Conservation (phyloP, 2,888 invertebrate species). For the Ectropis crepuscularia region DNA sequence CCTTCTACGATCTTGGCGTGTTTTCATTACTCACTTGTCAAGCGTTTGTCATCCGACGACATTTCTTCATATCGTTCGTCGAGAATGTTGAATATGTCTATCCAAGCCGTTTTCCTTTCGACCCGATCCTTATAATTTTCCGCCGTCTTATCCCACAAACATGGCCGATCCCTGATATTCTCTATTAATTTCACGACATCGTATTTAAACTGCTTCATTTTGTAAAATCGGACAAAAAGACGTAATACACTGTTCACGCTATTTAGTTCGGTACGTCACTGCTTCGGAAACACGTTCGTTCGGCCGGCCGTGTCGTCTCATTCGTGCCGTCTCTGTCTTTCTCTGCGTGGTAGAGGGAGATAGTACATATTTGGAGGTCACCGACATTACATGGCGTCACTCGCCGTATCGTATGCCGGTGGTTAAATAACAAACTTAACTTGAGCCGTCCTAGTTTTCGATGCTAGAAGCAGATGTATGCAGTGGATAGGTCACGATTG, state of each 20-base stretch:
- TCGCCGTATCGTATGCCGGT: slow-evolving; percentile 26
- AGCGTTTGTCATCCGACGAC: slow-evolving; percentile 62
- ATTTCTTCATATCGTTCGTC: slow-evolving; percentile 67
- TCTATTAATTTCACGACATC: slow-evolving; percentile 64
- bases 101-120: slow-evolving; percentile 72
- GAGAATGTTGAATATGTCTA: slow-evolving; percentile 66
- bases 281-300: slow-evolving; percentile 23
- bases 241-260: slow-evolving; percentile 57
- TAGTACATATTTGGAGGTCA: slow-evolving; percentile 56
- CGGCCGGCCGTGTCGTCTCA: slow-evolving; percentile 63
- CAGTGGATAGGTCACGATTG: not conserved
- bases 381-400: slow-evolving; percentile 56
- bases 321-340: slow-evolving; percentile 48
- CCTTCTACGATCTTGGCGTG: slow-evolving; percentile 31
- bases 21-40: slow-evolving; percentile 60
- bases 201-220: slow-evolving; percentile 71
- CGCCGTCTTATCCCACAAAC: slow-evolving; percentile 73
- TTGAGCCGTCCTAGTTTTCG: slow-evolving; percentile 40
- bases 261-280: slow-evolving; percentile 64
- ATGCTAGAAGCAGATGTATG: not conserved
- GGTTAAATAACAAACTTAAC: slow-evolving; percentile 34
- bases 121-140: slow-evolving; percentile 73
- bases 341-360: slow-evolving; percentile 46
- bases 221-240: slow-evolving; percentile 27
- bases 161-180: slow-evolving; percentile 62